Evolutionary conservation across 2,113 vertebrate species (phyloP).

Genomic region (Protobothrops flavoviridis): DNA sequence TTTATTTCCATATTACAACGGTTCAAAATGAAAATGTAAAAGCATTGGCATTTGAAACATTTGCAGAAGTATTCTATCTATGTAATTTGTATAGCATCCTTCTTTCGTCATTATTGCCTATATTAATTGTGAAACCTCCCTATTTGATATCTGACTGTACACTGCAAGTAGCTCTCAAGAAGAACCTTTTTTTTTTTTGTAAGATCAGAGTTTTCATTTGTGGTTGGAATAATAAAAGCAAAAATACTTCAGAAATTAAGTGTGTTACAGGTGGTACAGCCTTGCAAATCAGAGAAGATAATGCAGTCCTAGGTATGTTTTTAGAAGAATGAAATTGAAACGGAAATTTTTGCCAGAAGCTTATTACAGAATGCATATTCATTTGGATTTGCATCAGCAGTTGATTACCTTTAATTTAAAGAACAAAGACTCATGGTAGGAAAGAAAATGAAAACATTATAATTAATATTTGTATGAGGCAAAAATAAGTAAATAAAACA

Average conservation of each 20-base stretch:
- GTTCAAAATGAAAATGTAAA: background rate
- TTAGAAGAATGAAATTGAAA: background rate
- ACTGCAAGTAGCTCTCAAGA: constrained; percentile 49
- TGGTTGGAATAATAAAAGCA: constrained; percentile 65
- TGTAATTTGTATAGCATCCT: background rate
- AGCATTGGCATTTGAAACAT: background rate
- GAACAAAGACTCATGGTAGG: background rate
- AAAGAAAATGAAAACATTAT: background rate
- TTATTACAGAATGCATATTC: background rate
- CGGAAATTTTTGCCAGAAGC: background rate
- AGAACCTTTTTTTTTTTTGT: constrained; percentile 39
- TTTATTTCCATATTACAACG: background rate
- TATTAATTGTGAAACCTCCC: constrained; percentile 28
- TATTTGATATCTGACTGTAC: background rate
- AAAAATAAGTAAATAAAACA: background rate
- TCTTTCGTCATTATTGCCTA: background rate
- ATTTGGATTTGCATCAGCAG: background rate
- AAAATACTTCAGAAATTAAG: constrained; percentile 49
- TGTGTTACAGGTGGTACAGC: constrained; percentile 61
- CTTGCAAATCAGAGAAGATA: constrained; percentile 62
- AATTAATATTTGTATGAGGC: background rate
- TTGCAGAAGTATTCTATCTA: background rate
- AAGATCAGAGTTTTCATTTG: constrained; percentile 72
- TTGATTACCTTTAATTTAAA: background rate
- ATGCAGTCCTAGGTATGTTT: constrained; percentile 63